Percentiles rank a stretch among this genome's conserved stretches.
Conservation (phyloP, 2,113 vertebrate species). For the Tympanuchus pallidicinctus region DNA sequence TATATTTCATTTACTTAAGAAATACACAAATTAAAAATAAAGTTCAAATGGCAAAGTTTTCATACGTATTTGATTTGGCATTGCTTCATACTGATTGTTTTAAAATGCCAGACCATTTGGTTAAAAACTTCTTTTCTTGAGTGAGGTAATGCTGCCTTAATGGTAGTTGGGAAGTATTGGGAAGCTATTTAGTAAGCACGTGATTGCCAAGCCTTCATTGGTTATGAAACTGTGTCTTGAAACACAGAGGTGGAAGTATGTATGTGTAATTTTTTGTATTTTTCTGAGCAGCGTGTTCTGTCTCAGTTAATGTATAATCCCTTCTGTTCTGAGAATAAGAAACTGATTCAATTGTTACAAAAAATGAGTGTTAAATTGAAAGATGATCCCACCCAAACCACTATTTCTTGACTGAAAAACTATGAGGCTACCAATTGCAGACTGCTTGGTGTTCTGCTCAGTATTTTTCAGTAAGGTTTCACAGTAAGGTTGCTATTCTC, state of each 20-base stretch:
- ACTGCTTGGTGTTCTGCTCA: background rate
- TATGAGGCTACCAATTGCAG: background rate
- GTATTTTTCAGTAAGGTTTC: background rate
- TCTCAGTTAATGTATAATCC: background rate
- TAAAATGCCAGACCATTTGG: background rate
- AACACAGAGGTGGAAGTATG: constrained; percentile 24
- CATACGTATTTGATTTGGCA: background rate
- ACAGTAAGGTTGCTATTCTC: background rate
- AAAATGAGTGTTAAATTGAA: background rate
- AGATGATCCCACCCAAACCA: background rate
- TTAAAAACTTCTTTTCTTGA: background rate
- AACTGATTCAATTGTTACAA: background rate
- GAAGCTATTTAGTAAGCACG: background rate
- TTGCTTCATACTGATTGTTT: background rate
- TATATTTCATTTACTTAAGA: background rate
- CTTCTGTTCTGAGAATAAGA: constrained; percentile 47
- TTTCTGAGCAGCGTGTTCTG: background rate
- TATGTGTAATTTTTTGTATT: background rate
- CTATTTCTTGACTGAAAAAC: background rate
- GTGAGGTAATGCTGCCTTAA: background rate
- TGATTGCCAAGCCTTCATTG: constrained; percentile 33
- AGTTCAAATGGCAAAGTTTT: background rate
- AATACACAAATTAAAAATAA: background rate
- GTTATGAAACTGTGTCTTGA: constrained; percentile 29
- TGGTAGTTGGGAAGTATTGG: no score